phyloP scores from a whole-genome alignment of 1,140 invertebrate genomes.

The Trichoplusia ni region DNA sequence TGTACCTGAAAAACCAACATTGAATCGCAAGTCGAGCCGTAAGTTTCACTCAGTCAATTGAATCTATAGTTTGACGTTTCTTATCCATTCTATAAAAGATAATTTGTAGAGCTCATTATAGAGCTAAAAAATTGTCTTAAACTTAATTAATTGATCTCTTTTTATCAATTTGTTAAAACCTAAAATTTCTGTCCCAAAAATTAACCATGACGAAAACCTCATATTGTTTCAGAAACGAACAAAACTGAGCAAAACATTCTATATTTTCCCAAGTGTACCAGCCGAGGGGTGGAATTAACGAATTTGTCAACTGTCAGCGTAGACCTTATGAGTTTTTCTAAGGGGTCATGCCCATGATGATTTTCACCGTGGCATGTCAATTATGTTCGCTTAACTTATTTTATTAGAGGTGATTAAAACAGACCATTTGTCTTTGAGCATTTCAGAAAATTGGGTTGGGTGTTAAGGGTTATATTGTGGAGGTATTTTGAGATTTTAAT shows the following conservation, averaged over 20 bases:
- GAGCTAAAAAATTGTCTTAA: no score
- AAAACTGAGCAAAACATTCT: constrained; percentile 26
- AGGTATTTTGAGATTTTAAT: no score
- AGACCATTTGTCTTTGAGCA: constrained; percentile 15
- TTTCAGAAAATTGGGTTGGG: background rate
- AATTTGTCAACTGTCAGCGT: constrained; percentile 76
- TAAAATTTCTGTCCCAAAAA: no score
- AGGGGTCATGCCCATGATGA: constrained; percentile 40
- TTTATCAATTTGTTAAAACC: no score
- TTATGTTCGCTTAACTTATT: constrained; percentile 30
- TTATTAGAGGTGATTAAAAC: constrained; percentile 28
- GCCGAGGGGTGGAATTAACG: constrained; percentile 58
- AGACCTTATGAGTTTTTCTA: constrained; percentile 67
- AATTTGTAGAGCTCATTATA: no score
- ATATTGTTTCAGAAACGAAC: constrained; percentile 11
- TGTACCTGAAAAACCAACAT: no score
- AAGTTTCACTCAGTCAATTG: no score
- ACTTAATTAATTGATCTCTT: no score
- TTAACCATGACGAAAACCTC: background rate
- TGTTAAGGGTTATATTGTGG: background rate
- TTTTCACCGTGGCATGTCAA: constrained; percentile 41
- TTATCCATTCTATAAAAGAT: no score
- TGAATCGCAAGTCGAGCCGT: no score
- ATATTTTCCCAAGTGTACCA: constrained; percentile 35
- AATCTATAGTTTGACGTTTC: no score